These are phyloP conservation scores for Cataglyphis livida DNA, from an alignment of 2,888 invertebrate genomes.

Conservation along the genomic window DNA sequence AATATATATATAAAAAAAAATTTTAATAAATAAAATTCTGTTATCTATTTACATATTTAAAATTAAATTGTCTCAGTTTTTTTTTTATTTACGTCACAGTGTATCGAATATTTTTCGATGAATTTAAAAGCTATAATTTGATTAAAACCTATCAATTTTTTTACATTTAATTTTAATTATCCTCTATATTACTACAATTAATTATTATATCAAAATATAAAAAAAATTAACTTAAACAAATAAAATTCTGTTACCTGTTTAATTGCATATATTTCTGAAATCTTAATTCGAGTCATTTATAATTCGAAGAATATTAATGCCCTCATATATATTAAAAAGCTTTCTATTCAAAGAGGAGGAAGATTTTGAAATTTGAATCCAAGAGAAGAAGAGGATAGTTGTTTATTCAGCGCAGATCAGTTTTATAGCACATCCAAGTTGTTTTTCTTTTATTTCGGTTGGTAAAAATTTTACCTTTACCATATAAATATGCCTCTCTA, in stretches of 20 bases:
- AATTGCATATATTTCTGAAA: neutral
- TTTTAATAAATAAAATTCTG: neutral
- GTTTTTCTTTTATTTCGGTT: neutral
- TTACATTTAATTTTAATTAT: neutral
- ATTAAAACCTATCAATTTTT: neutral
- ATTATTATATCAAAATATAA: neutral
- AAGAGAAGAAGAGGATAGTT: neutral
- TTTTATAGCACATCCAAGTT: conserved; percentile 13
- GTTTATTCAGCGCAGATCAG: conserved; percentile 4
- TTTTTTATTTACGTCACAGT: neutral
- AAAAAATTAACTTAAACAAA: neutral
- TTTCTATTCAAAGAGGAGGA: neutral
- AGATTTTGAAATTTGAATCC: neutral
- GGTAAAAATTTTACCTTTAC: neutral
- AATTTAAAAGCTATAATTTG: neutral
- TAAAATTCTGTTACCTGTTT: neutral
- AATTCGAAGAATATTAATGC: neutral
- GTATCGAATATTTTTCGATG: neutral
- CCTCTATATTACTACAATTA: neutral
- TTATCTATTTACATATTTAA: neutral
- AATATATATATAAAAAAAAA: neutral
- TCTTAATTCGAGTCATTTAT: neutral
- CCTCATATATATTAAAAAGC: neutral
- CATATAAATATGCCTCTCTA: conserved; percentile 24
- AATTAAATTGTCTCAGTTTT: neutral